Evolutionary conservation across 2,888 invertebrate species (phyloP).

Genomic region (Lacanobia wlatinum): DNA sequence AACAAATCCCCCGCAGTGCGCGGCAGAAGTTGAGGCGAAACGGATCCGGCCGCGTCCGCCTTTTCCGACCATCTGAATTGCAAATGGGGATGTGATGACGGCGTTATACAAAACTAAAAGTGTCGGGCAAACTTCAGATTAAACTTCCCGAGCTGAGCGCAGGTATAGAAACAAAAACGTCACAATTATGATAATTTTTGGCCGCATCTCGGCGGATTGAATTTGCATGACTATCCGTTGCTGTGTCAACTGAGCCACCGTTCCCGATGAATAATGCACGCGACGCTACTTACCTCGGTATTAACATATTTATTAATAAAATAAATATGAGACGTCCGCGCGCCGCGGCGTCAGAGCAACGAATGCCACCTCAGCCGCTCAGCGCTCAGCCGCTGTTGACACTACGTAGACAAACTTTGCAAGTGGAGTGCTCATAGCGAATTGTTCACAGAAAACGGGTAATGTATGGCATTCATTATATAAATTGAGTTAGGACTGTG

Average conservation of each 20-base stretch:
- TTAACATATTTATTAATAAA: constrained; percentile 91
- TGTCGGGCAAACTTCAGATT: constrained; percentile 90
- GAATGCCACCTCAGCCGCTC: constrained; percentile 75
- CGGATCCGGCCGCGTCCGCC: constrained; percentile 80
- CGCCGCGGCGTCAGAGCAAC: constrained; percentile 69
- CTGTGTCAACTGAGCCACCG: constrained; percentile 89
- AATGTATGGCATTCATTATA: constrained; percentile 90
- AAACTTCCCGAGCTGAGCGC: constrained; percentile 83
- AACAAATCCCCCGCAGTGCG: constrained; percentile 80
- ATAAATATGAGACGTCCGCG: constrained; percentile 88
- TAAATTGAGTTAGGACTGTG: constrained; percentile 86
- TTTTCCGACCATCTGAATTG: constrained; percentile 90
- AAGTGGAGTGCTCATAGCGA: constrained; percentile 80
- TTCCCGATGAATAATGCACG: constrained; percentile 88
- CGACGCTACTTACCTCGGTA: constrained; percentile 87
- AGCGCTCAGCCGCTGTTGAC: constrained; percentile 77
- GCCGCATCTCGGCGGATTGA: constrained; percentile 89
- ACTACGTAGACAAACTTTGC: constrained; percentile 80
- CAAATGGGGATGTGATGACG: constrained; percentile 88
- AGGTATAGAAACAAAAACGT: constrained; percentile 91
- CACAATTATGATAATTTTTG: constrained; percentile 90
- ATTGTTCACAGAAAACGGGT: constrained; percentile 85
- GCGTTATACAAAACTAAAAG: constrained; percentile 89
- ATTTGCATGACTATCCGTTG: constrained; percentile 90
- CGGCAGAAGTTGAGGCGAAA: constrained; percentile 83